Evolutionary conservation across 1,140 invertebrate species (phyloP), one percentile per base, ranked within the genome.

Genomic region (Mylabris phalerata): DNA sequence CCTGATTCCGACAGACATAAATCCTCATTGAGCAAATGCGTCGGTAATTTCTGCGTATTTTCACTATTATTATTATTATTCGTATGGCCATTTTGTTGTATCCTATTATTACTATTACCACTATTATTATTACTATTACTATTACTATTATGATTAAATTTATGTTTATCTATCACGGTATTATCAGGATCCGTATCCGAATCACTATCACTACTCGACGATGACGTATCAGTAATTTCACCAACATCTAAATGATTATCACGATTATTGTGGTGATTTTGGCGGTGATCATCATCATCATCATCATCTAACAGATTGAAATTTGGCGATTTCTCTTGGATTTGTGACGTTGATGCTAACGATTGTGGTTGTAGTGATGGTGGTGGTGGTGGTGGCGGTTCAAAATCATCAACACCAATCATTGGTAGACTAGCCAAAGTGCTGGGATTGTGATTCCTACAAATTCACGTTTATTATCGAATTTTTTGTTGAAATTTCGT

Each of bases 1-100:
- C 82, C 83, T n/a, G 83, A 82, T 77, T 90, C 88, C 44, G 87
- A 90, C 55, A 90, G 77, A 71, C 87, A 84, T 62, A 90, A 78
- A 75, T 90, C 88, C 66, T 89, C 85, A 70, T 82, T 84, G 45
- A 87, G 75, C 59, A 86, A 76, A 71, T 82, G 79, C 71, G 83
- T 69, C 48, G 73, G 69, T 50, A 75, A 69, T 42, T 61, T 60
- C 65, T 54, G 57, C 64, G 26, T 59, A 39, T 10, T 48, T 25
- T 32, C 57, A 25, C 50, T 32, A 32, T 7, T 32, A 19, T 13
- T 13, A 13, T 13, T 13, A 13, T 19, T 19, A 19, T 19, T 19
- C 32, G 71, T 54, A 45, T 73, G 65, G 57, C 75, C 67, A 58
- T 67, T 57, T 65, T 67, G 61, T 62, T 32, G 32, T 5, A 32